Base-by-base conservation (phyloP, 2,797 vertebrate species). In the Pagetopsis macropterus region DNA sequence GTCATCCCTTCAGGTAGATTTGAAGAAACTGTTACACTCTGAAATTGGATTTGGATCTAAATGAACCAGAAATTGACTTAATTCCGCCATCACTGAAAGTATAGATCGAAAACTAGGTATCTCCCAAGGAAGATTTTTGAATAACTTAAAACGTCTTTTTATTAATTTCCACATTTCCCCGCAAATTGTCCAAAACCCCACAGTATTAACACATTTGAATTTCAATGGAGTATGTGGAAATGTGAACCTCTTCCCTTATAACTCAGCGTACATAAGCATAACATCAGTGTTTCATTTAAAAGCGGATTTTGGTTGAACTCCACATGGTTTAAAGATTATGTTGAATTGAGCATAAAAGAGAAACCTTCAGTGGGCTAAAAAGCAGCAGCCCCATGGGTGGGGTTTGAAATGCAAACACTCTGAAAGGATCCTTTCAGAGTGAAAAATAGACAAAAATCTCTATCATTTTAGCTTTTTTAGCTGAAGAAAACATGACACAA, bases 1-100 rank as follows among this genome's bases (percentile, higher is more conserved):
- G 98, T 99, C 98, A 99, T 99, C 4, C 98, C 98, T 99, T 74
- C 5, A 76, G 63, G 57, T 0, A 67, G 5, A 79, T 59, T 9
- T 41, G 0, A 48, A 44, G 15, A 23, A 50, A 55, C 5, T 7
- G 21, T 77, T 43, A 76, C 6, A 21, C 13, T 44, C 19, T 21
- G 1, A 6, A 7, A 16, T 27, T 14, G 15, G 19, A 61, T 2
- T 37, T 37, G 33, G 27, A 27, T 5, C 27, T 27, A 37, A 37
- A 37, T 37, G 9, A 37, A 37, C 6, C 33, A 37, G 6, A 37
- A 37, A 37, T 37, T 1, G 33, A 37, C 19, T 43, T n/a, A 43
- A 31, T 37, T 37, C 11, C 40, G 3, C 19, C 23, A 21, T 41
- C 1, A 1, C 17, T 4, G 12, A 55, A 12, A 17, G 31, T 48